phyloP scores from a whole-genome alignment of 2,797 vertebrate species.

The Malacoraja senta region DNA sequence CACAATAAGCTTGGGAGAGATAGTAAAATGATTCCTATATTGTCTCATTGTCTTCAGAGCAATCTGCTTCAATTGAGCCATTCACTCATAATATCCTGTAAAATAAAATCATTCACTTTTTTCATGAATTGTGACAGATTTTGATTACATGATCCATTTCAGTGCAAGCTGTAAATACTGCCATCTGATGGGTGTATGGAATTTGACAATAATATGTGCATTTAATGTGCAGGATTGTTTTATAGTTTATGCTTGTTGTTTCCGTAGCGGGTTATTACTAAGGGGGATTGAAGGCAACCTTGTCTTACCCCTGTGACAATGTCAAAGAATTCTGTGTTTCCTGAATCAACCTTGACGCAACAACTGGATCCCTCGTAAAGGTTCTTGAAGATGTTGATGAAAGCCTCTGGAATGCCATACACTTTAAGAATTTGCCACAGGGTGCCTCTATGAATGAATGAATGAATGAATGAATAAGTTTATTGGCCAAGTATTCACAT shows the following conservation, averaged over 20 bases:
- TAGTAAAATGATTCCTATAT: not conserved
- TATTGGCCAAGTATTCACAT: too few relatives aligned
- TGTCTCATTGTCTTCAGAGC: not conserved
- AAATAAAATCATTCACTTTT: slow-evolving; percentile 13
- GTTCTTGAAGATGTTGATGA: too few relatives aligned
- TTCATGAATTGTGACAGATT: not conserved
- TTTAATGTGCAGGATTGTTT: not conserved
- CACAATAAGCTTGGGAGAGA: slow-evolving; percentile 2
- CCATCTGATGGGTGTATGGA: not conserved
- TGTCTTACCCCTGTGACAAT: too few relatives aligned
- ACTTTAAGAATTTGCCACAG: too few relatives aligned
- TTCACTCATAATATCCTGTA: not conserved
- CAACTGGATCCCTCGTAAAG: too few relatives aligned
- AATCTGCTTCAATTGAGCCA: not conserved
- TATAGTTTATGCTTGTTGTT: not conserved
- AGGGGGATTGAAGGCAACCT: too few relatives aligned
- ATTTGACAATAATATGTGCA: not conserved
- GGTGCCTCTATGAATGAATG: too few relatives aligned
- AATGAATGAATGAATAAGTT: too few relatives aligned
- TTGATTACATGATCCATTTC: slow-evolving; percentile 30
- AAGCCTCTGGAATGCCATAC: too few relatives aligned
- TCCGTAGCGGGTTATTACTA: too few relatives aligned
- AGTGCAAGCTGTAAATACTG: slow-evolving; percentile 7
- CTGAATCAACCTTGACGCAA: too few relatives aligned
- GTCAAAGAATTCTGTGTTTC: too few relatives aligned